phyloP scores from a whole-genome alignment of 2,888 invertebrate species.

The Idaea dimidiata region DNA sequence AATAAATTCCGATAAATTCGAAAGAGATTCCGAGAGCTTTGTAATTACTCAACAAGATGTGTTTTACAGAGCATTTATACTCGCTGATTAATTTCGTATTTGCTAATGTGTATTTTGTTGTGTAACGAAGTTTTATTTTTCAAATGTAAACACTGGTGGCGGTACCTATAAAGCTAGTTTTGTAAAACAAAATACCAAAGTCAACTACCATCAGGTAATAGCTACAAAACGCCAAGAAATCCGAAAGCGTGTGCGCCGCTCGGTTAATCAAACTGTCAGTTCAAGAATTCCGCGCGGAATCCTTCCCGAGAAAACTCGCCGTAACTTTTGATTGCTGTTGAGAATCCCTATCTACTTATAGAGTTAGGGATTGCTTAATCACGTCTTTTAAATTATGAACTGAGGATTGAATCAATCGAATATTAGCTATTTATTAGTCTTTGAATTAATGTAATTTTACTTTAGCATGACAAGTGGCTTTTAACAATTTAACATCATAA shows the following conservation, averaged over 20 bases:
- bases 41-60: slow-evolving; percentile 44
- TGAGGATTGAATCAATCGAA: slow-evolving; percentile 28
- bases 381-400: slow-evolving; percentile 41
- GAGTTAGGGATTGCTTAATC: slow-evolving; percentile 71
- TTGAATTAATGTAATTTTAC: slow-evolving; percentile 13
- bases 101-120: slow-evolving; percentile 15
- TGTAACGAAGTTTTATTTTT: slow-evolving; percentile 8
- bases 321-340: slow-evolving; percentile 77
- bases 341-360: slow-evolving; percentile 70
- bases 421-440: slow-evolving; percentile 25
- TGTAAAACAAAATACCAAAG: slow-evolving; percentile 45
- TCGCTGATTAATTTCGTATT: slow-evolving; percentile 7
- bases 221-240: slow-evolving; percentile 68
- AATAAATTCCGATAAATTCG: slow-evolving; percentile 65
- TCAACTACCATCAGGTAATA: slow-evolving; percentile 60
- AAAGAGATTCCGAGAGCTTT: slow-evolving; percentile 40
- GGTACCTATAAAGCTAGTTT: slow-evolving; percentile 24
- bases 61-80: slow-evolving; percentile 10
- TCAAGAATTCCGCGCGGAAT: slow-evolving; percentile 78
- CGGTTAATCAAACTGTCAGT: slow-evolving; percentile 81
- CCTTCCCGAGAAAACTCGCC: slow-evolving; percentile 73
- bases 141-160: not conserved
- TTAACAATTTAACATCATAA: slow-evolving; percentile 55
- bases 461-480: slow-evolving; percentile 3
- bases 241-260: slow-evolving; percentile 74